Base-by-base conservation (phyloP, 2,113 vertebrate genomes). In the Nycticryphes semicollaris region DNA sequence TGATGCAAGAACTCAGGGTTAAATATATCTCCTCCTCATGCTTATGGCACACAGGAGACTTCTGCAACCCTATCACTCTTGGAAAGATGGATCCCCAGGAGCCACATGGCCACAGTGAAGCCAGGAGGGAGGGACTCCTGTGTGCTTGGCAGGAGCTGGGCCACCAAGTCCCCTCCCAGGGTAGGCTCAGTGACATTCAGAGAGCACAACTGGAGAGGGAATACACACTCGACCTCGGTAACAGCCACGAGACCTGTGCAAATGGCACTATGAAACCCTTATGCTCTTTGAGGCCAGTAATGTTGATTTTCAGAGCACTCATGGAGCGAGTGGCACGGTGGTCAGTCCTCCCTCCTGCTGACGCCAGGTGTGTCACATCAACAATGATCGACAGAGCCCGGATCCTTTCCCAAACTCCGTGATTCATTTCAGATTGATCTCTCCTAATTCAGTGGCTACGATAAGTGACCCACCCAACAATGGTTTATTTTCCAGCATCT, bases 101-200 rank as follows among this genome's bases (percentile, higher is more conserved):
- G 66, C 17, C 14, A 0, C 48, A 13, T 0, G 3, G 50, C 39
- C 25, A 0, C 1, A 1, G 67, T 48, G 3, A 35, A 3, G 54
- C 68, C 28, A 14, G 37, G 0, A 0, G 25, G 5, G 53, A 47
- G 24, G 59, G 60, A 68, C 14, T 9, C 14, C 17, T 6, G 0
- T 5, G 3, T 22, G 2, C 25, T 9, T 1, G 68, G 37, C 37
- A 5, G 30, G 60, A 37, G 37, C 56, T 13, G 56, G 30, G 24
- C 37, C 41, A 11, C 51, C 3, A 1, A 19, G 1, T 21, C 18
- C 63, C 47, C 27, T 69, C 19, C n/a, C 11, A 0, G 0, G 4
- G 57, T 4, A 11, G 1, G 18, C 10, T 19, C 50, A 3, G 0
- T 12, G 66, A 35, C 66, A 30, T 13, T 3, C 37, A 1, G 17